Base-by-base conservation (phyloP, 2,888 invertebrate species). In the Drosophila meridionalis region DNA sequence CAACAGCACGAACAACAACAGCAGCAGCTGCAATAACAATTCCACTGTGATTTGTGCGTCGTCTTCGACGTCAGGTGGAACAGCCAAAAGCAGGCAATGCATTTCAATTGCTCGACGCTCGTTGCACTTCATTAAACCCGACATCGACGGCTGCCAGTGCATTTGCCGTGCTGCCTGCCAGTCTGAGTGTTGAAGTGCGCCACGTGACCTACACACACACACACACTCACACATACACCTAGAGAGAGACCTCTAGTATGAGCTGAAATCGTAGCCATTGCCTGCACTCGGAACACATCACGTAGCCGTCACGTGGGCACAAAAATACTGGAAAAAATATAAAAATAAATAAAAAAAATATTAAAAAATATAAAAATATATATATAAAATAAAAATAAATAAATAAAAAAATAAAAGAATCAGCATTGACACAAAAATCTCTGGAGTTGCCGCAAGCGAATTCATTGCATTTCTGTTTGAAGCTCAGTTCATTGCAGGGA, bases 111-210 rank as follows among this genome's bases (percentile, higher is more conserved):
- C 82, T 75, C 76, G 70, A 67, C 71, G 67, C 82, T 73, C 73
- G 87, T 85, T 84, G 85, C 89, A 85, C 85, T 89, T 85, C 89
- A 85, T 85, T 85, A 87, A 83, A 70, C 89, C 73, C 84, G 69
- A 73, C 71, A 80, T 80, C 83, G 74, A 83, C 70, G 83, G 71
- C 61, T 63, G 74, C 73, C 79, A 80, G 47, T 62, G 67, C 43
- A 61, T 56, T 72, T 72, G n/a, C 57, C 12, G 75, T 43, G 67
- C 56, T 68, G 61, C 64, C 58, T 67, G 55, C 30, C 48, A 60
- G 64, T 43, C 57, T 56, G 42, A 63, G 57, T 76, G 76, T 73
- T 59, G 56, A 69, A 58, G 64, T 59, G 61, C 45, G 76, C 75
- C 87, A 87, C 87, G 89, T 85, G 89, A 89, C 85, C 89, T 81